A percentile compares a stretch with the other conserved stretches of the same genome.
These are phyloP conservation scores for Brachyhypopomus gauderio DNA, from an alignment of 2,113 vertebrate genomes.

Conservation along the genomic window DNA sequence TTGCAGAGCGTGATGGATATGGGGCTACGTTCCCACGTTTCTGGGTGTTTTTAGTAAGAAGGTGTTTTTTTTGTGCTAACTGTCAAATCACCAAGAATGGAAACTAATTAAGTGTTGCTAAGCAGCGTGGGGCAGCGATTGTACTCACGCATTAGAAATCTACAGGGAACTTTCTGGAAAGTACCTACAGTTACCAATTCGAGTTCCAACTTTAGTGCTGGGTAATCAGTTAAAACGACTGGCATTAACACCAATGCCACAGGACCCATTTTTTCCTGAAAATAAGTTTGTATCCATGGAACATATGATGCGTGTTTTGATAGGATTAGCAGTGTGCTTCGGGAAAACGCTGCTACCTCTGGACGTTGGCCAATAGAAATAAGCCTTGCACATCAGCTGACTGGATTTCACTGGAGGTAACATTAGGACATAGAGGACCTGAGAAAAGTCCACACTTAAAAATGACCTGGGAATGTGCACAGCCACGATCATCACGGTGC, in stretches of 20 bases:
- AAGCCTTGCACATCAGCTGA: constrained; percentile 48
- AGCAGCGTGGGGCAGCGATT: not conserved
- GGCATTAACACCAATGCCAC: constrained; percentile 29
- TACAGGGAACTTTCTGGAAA: constrained; percentile 21
- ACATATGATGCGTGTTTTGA: constrained; percentile 59
- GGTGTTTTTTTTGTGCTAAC: not conserved
- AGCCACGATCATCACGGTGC: too few species aligned
- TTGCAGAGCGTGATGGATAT: not conserved
- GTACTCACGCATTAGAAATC: not conserved
- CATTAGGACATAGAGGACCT: constrained; percentile 43
- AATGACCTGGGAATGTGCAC: too few species aligned
- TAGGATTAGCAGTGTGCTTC: constrained; percentile 53
- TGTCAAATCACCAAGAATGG: not conserved
- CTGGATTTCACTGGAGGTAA: constrained; percentile 41
- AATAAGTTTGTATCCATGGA: constrained; percentile 51
- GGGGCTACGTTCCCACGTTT: not conserved
- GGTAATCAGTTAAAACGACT: constrained; percentile 21
- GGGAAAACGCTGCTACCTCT: constrained; percentile 46
- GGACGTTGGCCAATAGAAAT: constrained; percentile 51
- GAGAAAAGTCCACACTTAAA: constrained; percentile 1
- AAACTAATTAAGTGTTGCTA: not conserved
- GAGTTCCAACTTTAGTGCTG: not conserved
- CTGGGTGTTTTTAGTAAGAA: not conserved
- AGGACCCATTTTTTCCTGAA: constrained; percentile 37
- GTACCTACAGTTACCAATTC: constrained; percentile 29